phyloP scores from a whole-genome alignment of 2,113 vertebrate species.

The Pseudorectes ferrugineus region DNA sequence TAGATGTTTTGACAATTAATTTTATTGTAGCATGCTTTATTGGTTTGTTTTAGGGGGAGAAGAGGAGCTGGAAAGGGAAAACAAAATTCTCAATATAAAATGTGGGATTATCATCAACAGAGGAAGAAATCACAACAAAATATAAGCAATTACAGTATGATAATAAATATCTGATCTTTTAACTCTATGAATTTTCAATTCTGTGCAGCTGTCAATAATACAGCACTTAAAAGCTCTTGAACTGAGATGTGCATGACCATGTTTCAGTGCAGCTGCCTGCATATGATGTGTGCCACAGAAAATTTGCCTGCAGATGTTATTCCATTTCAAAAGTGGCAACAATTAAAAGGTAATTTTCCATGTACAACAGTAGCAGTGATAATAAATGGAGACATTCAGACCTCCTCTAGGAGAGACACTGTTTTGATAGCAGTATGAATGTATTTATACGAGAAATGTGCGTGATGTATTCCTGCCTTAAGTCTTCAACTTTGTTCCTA shows the following conservation, averaged over 20 bases:
- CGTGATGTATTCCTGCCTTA: background rate
- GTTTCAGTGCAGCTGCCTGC: background rate
- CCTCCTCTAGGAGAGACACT: background rate
- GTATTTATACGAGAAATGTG: rapidly evolving
- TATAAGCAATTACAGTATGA: background rate
- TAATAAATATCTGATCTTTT: background rate
- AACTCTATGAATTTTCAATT: background rate
- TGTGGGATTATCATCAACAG: background rate
- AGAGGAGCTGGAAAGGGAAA: background rate
- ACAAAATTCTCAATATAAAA: background rate
- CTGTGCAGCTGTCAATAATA: background rate
- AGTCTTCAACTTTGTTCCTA: background rate
- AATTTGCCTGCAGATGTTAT: background rate
- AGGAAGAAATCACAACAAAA: background rate
- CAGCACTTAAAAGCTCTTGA: background rate
- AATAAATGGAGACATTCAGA: background rate
- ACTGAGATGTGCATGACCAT: too few species aligned
- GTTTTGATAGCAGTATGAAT: background rate
- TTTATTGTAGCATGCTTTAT: background rate
- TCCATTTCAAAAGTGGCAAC: background rate
- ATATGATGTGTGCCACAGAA: background rate
- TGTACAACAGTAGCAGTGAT: background rate
- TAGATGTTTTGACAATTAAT: background rate
- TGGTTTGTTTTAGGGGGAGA: background rate
- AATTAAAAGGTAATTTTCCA: background rate